These are phyloP conservation scores for Seriola quinqueradiata DNA, from an alignment of 2,113 vertebrate genomes.

Conservation along the genomic window DNA sequence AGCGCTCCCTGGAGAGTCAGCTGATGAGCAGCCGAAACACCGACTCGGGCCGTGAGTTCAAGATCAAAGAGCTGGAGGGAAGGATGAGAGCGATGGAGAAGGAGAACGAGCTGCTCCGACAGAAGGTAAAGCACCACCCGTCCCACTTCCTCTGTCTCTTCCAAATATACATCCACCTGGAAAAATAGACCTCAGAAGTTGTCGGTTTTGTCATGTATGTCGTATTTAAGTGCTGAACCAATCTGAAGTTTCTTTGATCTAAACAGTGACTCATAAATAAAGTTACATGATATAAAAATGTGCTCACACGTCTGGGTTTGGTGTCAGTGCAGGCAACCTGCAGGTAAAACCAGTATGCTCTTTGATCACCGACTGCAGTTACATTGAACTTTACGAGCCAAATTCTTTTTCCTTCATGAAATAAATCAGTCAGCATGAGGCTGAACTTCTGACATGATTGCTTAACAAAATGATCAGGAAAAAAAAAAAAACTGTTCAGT, in stretches of 20 bases:
- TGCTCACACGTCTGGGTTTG: not conserved
- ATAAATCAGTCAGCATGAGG: not conserved
- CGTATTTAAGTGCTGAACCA: too few relatives aligned
- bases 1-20: conserved; percentile 88
- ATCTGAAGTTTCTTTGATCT: not conserved
- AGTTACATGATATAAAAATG: too few relatives aligned
- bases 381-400: not conserved
- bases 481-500: not conserved
- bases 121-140: conserved; percentile 85
- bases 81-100: conserved; percentile 89
- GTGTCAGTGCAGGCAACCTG: not conserved
- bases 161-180: not conserved
- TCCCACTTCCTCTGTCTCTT: not conserved
- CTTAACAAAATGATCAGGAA: not conserved
- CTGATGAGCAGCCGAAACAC: conserved; percentile 81
- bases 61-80: conserved; percentile 91
- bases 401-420: not conserved
- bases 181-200: not conserved
- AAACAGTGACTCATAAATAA: not conserved
- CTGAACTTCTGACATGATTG: not conserved
- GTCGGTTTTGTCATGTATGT: not conserved
- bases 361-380: not conserved
- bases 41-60: conserved; percentile 88
- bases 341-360: not conserved
- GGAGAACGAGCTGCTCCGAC: conserved; percentile 90